These are phyloP conservation scores for Drosophila azteca DNA, from an alignment of 1,140 invertebrate genomes.

Conservation along the genomic window DNA sequence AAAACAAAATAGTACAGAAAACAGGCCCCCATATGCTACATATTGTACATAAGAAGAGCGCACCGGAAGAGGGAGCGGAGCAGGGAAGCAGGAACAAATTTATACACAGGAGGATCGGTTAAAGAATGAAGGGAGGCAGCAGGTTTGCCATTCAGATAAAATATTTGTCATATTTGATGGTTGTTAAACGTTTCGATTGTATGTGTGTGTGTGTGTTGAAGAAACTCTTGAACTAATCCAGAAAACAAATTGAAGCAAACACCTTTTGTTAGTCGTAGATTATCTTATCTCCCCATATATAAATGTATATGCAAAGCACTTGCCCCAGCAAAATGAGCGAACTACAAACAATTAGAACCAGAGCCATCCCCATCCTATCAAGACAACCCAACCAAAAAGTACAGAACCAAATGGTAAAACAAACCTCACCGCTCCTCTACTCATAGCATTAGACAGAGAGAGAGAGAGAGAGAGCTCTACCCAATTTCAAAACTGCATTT, in stretches of 20 bases:
- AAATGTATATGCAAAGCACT: conserved; percentile 37
- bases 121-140: too few relatives aligned
- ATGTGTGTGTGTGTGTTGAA: conserved; percentile 25
- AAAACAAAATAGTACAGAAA: conserved; percentile 19
- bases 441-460: too few relatives aligned
- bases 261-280: conserved; percentile 40
- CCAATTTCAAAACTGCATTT: neutral
- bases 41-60: conserved; percentile 37
- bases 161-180: conserved; percentile 24
- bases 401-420: neutral
- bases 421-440: too few relatives aligned
- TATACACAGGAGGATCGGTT: conserved; percentile 3
- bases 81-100: neutral
- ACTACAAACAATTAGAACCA: conserved; percentile 5
- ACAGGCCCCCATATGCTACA: conserved; percentile 34
- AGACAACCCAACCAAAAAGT: neutral
- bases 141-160: conserved; percentile 15
- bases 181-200: conserved; percentile 35
- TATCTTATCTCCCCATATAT: conserved; percentile 5
- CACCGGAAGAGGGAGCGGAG: conserved; percentile 15
- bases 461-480: too few relatives aligned
- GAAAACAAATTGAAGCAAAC: conserved; percentile 7
- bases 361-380: neutral
- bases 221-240: conserved; percentile 4
- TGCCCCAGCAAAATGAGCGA: conserved; percentile 34